A percentile compares a stretch with the other conserved stretches of the same genome.
phyloP scores from a whole-genome alignment of 2,888 invertebrate species.

The Geophilus truncorum region DNA sequence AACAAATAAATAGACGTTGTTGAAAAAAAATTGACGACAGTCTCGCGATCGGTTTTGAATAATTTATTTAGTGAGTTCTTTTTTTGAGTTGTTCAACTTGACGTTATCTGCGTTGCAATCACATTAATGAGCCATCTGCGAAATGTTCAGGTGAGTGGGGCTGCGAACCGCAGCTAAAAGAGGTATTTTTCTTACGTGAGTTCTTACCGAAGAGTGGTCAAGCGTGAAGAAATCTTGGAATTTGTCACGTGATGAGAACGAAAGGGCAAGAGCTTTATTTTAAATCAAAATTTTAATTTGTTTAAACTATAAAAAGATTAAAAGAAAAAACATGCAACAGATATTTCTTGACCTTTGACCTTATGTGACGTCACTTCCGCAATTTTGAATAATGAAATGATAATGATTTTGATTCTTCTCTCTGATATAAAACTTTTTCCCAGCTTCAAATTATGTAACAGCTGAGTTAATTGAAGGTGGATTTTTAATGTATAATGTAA shows the following conservation, averaged over 20 bases:
- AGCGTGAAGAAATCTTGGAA: background rate
- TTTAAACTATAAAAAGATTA: background rate
- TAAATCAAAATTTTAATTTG: too few relatives aligned
- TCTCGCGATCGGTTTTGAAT: background rate
- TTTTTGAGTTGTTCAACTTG: background rate
- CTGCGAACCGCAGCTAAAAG: background rate
- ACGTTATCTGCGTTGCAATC: background rate
- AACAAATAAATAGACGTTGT: background rate
- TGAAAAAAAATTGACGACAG: background rate
- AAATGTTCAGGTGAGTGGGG: slow-evolving; percentile 10
- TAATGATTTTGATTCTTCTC: background rate
- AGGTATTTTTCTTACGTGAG: background rate
- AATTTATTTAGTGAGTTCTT: background rate
- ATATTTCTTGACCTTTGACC: background rate
- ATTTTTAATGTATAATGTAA: slow-evolving; percentile 7
- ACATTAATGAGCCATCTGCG: slow-evolving; percentile 20
- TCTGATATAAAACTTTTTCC: background rate
- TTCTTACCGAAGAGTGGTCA: background rate
- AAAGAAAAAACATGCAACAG: background rate
- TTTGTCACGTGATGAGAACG: background rate
- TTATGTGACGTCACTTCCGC: background rate
- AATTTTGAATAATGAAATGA: background rate
- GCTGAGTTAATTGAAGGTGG: background rate
- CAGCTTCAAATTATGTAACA: background rate
- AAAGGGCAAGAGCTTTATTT: background rate